Evolutionary conservation across 2,888 invertebrate genomes (phyloP).

Genomic region (Thymelicus sylvestris): DNA sequence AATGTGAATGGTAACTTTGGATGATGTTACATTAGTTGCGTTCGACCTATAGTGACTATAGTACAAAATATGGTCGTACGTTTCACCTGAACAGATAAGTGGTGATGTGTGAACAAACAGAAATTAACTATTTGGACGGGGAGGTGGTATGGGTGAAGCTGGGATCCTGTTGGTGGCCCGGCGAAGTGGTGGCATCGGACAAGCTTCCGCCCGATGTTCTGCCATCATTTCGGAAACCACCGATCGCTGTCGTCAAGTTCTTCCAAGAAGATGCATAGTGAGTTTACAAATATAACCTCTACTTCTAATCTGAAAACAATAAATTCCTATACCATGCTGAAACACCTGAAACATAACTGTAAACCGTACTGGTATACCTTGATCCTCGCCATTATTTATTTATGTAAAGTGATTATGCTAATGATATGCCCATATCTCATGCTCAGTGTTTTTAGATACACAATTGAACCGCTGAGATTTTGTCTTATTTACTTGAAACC

Average conservation of each 20-base stretch:
- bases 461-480: background rate
- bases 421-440: constrained; percentile 30
- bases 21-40: constrained; percentile 66
- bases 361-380: background rate
- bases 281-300: constrained; percentile 67
- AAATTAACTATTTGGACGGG: constrained; percentile 88
- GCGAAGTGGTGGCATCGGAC: constrained; percentile 88
- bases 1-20: constrained; percentile 48
- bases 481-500: background rate
- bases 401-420: constrained; percentile 45
- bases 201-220: constrained; percentile 88
- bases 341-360: background rate
- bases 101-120: constrained; percentile 89
- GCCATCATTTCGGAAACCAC: constrained; percentile 87
- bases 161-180: constrained; percentile 94
- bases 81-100: constrained; percentile 67
- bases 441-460: background rate
- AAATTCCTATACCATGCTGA: background rate
- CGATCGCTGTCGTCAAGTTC: constrained; percentile 93
- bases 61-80: constrained; percentile 80
- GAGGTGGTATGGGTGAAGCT: constrained; percentile 95
- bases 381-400: constrained; percentile 29
- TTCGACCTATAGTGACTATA: constrained; percentile 64
- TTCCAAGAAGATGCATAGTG: constrained; percentile 94
- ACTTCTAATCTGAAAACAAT: background rate